A percentile compares a stretch with the other conserved stretches of the same genome.
Conservation (phyloP, 2,797 vertebrate genomes). For the Xenentodon cancila region DNA sequence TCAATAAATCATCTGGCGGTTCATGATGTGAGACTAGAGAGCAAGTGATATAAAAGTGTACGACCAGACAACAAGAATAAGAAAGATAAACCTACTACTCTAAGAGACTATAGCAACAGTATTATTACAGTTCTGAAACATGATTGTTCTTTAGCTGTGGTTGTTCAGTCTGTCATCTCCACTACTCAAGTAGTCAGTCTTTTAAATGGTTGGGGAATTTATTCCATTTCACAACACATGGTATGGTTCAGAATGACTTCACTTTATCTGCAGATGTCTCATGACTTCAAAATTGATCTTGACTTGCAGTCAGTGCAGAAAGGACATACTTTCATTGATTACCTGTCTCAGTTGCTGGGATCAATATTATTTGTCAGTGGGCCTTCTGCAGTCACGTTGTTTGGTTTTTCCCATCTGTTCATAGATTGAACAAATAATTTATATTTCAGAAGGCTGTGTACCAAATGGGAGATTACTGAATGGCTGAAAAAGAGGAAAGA, state of each 20-base stretch:
- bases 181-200: conserved; percentile 55
- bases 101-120: conserved; percentile 29
- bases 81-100: conserved; percentile 31
- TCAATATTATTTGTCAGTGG: conserved; percentile 83
- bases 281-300: conserved; percentile 79
- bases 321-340: conserved; percentile 82
- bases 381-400: conserved; percentile 80
- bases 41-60: conserved; percentile 49
- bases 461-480: not conserved
- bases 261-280: conserved; percentile 77
- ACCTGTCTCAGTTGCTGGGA: conserved; percentile 77
- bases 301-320: conserved; percentile 67
- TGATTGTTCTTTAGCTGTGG: conserved; percentile 32
- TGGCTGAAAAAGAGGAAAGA: not conserved
- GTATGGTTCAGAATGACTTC: conserved; percentile 71
- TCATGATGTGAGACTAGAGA: conserved; percentile 68
- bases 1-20: conserved; percentile 85
- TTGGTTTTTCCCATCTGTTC: conserved; percentile 70
- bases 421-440: conserved; percentile 69
- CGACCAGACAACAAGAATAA: conserved; percentile 43
- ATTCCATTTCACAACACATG: conserved; percentile 64
- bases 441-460: conserved; percentile 41
- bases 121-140: conserved; percentile 51
- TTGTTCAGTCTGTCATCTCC: conserved; percentile 33
- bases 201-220: conserved; percentile 65